Base-by-base conservation (phyloP, 2,888 invertebrate genomes). In the Uloborus plumipes region DNA sequence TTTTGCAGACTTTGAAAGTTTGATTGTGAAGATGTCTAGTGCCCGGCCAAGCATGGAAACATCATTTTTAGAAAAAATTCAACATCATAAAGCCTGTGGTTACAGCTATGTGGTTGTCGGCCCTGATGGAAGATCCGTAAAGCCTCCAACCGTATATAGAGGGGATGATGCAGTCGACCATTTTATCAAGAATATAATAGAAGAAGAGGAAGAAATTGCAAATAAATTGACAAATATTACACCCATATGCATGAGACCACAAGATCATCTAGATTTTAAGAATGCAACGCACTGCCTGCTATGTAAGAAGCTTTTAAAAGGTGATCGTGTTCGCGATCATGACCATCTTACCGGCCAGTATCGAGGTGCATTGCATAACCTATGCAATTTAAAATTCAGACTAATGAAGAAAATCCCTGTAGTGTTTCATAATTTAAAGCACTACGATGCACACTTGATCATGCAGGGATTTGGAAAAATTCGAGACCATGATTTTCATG, bases 371-470 rank as follows among this genome's bases (percentile, higher is more conserved):
- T 16, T 31, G 3, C 64, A 62, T 22, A 73, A 75, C 22, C 2
- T 15, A 1, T 69, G 51, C 15, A 75, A 67, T 31, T 66, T 75
- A 55, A 64, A 39, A 16, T 55, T 50, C 26, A 26, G 49, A 65
- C 6, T 31, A 6, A 6, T 13, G 11, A 49, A 51, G 58, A 76
- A 22, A 14, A 67, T 61, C 0, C 67, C 67, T 2, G 53, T 80
- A 16, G 22, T 80, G 11, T 20, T 80, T 18, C 80, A 80, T 39
- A 73, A 73, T 22, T 49, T 73, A 13, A 59, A 50, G 16, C 18
- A 50, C n/a, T 81, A 70, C 20, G 70, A 75, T 65, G 47, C 49
- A 0, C 81, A 81, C 39, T 64, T 59, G 6, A 81, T 81, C 9
- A 69, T 81, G 55, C 20, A 64, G 50, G 65, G 51, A 13, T 16